Conservation (phyloP, 2,888 invertebrate species). For the Neoitamus cyanurus region DNA sequence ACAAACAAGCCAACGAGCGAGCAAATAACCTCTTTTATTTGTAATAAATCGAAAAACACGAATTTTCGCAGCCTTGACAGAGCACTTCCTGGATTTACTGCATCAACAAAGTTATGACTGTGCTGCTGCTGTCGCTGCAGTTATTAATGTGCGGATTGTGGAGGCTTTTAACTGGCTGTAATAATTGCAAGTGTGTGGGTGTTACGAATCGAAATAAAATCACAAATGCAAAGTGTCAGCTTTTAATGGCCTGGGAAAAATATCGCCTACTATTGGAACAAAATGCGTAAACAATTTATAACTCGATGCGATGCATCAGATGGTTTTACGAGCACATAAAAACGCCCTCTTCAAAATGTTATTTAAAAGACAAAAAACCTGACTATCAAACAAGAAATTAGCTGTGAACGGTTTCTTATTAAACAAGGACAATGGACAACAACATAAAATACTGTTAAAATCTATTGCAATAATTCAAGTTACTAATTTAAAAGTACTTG, state of each 20-base stretch:
- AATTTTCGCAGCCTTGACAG: constrained; percentile 2
- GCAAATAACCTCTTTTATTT: constrained; percentile 14
- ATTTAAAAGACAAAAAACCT: too few relatives aligned
- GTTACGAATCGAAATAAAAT: neutral
- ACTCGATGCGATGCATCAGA: too few relatives aligned
- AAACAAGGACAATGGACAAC: too few relatives aligned
- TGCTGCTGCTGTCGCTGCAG: neutral
- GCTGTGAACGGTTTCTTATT: too few relatives aligned
- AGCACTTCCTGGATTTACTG: constrained; percentile 6
- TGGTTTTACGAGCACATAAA: too few relatives aligned
- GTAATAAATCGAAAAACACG: constrained; percentile 24
- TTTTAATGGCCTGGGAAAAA: neutral
- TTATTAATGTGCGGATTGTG: neutral
- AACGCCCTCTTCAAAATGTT: too few relatives aligned
- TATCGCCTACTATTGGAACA: neutral
- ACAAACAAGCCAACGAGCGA: neutral
- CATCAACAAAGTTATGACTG: neutral
- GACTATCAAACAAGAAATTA: too few relatives aligned
- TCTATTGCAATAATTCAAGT: too few relatives aligned
- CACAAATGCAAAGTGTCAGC: neutral
- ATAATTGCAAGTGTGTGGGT: neutral
- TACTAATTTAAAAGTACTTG: too few relatives aligned
- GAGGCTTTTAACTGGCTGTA: neutral
- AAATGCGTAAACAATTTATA: too few relatives aligned
- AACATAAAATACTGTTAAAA: too few relatives aligned